Evolutionary conservation across 2,113 vertebrate genomes (phyloP).

Genomic region (Pygoscelis adeliae): DNA sequence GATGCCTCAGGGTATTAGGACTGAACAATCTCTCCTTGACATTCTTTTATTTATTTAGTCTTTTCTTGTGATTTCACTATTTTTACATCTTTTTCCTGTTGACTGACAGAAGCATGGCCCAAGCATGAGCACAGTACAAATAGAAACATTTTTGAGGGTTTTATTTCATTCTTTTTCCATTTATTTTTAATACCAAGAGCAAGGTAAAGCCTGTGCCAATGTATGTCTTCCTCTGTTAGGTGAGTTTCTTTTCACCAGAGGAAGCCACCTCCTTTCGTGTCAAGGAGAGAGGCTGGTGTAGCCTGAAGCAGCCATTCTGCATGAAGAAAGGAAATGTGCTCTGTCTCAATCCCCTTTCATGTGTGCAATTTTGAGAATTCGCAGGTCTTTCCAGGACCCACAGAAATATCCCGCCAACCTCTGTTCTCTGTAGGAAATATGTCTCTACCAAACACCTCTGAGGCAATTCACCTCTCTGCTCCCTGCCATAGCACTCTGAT

Average conservation of each 20-base stretch:
- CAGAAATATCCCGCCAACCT: not conserved
- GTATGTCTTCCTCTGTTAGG: not conserved
- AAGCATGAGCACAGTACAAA: not conserved
- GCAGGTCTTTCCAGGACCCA: not conserved
- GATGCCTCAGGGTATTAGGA: not conserved
- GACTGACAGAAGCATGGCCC: not conserved
- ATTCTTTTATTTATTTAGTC: not conserved
- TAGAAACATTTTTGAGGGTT: not conserved
- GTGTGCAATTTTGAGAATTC: not conserved
- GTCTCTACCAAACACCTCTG: not conserved
- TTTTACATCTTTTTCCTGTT: not conserved
- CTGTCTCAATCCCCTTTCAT: not conserved
- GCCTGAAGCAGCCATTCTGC: not conserved
- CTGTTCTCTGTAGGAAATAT: not conserved
- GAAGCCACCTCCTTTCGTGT: not conserved
- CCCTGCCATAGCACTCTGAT: not conserved
- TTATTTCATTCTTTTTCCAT: not conserved
- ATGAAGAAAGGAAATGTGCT: not conserved
- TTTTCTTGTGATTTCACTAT: not conserved
- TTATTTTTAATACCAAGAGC: not conserved
- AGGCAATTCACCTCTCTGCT: not conserved
- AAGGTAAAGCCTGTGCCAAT: not conserved
- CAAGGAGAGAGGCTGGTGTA: not conserved
- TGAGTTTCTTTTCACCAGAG: not conserved
- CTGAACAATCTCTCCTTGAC: not conserved